Conservation (phyloP, 2,797 vertebrate genomes). For the Arremon brunneinucha region DNA sequence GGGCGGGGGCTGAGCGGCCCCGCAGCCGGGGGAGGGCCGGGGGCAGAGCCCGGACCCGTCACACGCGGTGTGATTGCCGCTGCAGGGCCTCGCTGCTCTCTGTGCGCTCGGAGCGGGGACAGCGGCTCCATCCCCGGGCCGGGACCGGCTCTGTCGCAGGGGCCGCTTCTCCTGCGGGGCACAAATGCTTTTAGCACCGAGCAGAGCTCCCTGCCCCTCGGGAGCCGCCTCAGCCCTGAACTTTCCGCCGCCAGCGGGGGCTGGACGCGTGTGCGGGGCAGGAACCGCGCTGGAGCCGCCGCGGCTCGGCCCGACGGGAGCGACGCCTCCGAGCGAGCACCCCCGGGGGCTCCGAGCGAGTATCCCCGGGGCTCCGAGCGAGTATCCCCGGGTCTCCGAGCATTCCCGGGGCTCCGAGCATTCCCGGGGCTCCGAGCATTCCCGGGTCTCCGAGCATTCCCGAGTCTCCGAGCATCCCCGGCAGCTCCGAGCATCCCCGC, state of each 20-base stretch:
- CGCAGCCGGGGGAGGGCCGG: background rate
- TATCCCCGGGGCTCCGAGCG: too few species aligned
- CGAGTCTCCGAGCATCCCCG: background rate
- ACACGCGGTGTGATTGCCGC: background rate
- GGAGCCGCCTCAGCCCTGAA: background rate
- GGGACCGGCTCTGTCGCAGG: background rate
- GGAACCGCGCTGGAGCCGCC: background rate
- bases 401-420: background rate
- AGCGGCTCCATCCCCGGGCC: background rate
- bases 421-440: background rate
- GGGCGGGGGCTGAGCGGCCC: background rate
- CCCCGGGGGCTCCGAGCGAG: too few species aligned
- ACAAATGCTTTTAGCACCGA: background rate
- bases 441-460: too few species aligned
- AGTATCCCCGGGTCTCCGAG: background rate
- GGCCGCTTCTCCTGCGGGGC: accelerated
- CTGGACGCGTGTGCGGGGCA: background rate
- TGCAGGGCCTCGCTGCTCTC: background rate
- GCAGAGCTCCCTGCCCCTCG: background rate
- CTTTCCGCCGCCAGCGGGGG: accelerated
- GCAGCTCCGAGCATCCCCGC: too few species aligned
- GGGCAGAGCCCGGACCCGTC: background rate
- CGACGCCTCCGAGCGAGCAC: too few species aligned
- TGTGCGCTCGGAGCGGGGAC: accelerated
- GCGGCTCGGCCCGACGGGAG: background rate